Percentiles rank a stretch among this genome's conserved stretches.
phyloP scores from a whole-genome alignment of 2,888 invertebrate genomes.

The Lithophane semibrunnea region DNA sequence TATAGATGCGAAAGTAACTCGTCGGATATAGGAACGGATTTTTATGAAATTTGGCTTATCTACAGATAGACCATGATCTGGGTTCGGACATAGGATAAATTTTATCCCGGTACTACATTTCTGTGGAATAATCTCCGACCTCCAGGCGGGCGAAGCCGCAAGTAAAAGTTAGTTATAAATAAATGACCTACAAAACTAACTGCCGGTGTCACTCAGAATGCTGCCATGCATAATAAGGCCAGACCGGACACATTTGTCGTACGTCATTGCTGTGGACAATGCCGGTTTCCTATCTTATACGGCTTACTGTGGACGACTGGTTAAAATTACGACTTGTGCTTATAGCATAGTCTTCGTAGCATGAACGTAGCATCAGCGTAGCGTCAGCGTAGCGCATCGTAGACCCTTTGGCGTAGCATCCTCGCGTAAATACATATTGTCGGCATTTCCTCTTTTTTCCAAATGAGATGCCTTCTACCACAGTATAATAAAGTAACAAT shows the following conservation, averaged over 20 bases:
- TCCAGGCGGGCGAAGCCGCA: not conserved
- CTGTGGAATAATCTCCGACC: not conserved
- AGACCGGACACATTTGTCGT: conserved; percentile 52
- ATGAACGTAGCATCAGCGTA: too few species aligned
- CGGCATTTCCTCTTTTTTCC: not conserved
- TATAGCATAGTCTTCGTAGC: not conserved
- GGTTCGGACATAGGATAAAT: not conserved
- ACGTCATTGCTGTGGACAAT: conserved; percentile 42
- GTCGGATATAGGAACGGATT: not conserved
- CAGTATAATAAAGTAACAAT: too few species aligned
- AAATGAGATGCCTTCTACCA: not conserved
- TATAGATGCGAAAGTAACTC: not conserved
- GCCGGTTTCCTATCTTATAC: conserved; percentile 27
- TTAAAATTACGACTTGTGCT: conserved; percentile 18
- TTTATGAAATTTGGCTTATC: not conserved
- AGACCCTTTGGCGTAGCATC: not conserved
- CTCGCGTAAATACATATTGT: not conserved
- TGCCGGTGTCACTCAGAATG: conserved; percentile 22
- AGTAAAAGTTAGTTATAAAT: not conserved
- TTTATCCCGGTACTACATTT: not conserved
- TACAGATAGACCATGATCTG: not conserved
- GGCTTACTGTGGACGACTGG: conserved; percentile 12
- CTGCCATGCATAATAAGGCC: conserved; percentile 41
- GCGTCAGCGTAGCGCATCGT: not conserved
- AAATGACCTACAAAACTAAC: conserved; percentile 11